Base-by-base conservation (phyloP, 2,888 invertebrate species). In the Kryphioiulus occultus region DNA sequence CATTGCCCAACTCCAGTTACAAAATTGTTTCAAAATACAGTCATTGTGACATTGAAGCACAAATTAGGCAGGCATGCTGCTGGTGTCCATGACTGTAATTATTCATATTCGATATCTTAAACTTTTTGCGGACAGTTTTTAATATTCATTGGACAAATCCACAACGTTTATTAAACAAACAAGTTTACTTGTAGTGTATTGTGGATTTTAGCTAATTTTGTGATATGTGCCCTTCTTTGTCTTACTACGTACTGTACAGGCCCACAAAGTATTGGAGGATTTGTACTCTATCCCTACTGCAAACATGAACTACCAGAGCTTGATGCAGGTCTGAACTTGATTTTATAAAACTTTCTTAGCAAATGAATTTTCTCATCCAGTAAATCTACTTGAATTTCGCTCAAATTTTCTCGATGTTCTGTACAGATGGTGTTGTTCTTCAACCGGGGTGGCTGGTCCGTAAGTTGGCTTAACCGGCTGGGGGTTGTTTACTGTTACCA, bases 401-500 rank as follows among this genome's bases (percentile, higher is more conserved):
- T 30, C 9, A 17, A n/a, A n/a, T n/a, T n/a, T n/a, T n/a, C n/a
- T n/a, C n/a, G 19, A 85, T 39, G 35, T 85, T 85, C 17, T 85
- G 85, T 83, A 32, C 22, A 85, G 85, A 30, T 47, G 42, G 42
- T 42, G 17, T 44, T 85, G 30, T 85, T 85, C 47, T 22, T 44
- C 26, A 87, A 12, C 22, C 87, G n/a, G 87, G 15, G 53, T 87
- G 15, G 26, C 42, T 68, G 87, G 87, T n/a, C 87, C 87, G 12
- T 82, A 68, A 39, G 78, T 87, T 39, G 87, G 59, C 32, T 19
- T 87, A 12, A 39, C 68, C 17, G 87, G 87, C 22, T 82, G 35
- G 35, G 87, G 87, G 17, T 42, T 87, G 26, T 87, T 87, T 26
- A 78, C 87, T 39, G n/a, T 87, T 5, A 53, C 87, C 30, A 87